These are phyloP conservation scores for Acropora tenuis DNA, from an alignment of 64 coral and sea anemone genomes.

Conservation along the genomic window DNA sequence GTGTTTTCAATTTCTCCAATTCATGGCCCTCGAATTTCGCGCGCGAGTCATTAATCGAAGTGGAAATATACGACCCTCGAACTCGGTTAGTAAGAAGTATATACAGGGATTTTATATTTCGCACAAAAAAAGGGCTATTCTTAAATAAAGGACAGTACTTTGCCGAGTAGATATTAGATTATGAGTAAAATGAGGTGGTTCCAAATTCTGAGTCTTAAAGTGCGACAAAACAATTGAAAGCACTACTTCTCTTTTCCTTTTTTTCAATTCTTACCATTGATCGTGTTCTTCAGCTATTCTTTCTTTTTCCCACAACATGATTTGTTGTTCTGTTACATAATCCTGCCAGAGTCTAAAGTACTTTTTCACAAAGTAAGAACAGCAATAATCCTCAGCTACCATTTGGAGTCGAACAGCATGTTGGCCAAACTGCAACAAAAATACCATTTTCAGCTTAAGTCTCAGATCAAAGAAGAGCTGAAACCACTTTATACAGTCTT, in stretches of 20 bases:
- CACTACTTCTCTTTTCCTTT: neutral
- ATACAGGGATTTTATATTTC: no score
- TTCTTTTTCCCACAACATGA: constrained; percentile 96
- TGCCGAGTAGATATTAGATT: no score
- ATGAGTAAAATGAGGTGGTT: neutral
- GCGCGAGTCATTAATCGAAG: no score
- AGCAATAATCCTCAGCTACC: constrained; percentile 86
- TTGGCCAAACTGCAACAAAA: constrained; percentile 74
- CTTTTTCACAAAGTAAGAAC: constrained; percentile 67
- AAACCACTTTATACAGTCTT: no score
- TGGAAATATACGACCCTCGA: no score
- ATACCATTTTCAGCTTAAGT: neutral
- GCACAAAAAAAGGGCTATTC: no score
- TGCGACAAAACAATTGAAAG: neutral
- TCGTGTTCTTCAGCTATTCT: constrained; percentile 83
- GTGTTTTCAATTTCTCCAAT: no score
- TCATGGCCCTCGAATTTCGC: no score
- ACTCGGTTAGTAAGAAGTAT: no score
- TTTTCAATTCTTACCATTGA: constrained; percentile 56
- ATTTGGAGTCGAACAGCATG: constrained; percentile 79
- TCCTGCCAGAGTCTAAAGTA: constrained; percentile 89
- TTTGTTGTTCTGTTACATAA: constrained; percentile 90
- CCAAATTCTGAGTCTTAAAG: neutral
- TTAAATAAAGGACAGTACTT: no score
- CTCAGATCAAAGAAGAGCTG: no score